phyloP scores from a whole-genome alignment of 2,888 invertebrate genomes.

The Rhingia rostrata region DNA sequence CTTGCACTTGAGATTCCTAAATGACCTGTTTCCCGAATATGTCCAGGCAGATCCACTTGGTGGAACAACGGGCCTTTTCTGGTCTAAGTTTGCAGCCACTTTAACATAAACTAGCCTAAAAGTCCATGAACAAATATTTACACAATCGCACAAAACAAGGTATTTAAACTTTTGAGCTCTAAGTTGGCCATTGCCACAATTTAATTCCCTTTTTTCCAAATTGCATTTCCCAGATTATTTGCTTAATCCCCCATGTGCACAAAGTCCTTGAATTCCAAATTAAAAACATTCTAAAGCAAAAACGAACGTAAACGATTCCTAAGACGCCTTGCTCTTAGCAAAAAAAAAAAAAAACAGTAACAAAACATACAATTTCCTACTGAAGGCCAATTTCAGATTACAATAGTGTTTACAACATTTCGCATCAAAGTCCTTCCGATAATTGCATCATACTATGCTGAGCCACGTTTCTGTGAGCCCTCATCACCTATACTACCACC shows the following conservation, averaged over 20 bases:
- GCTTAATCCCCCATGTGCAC: constrained; percentile 5
- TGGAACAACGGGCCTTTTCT: too few species aligned
- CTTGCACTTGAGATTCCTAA: too few species aligned
- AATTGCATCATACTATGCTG: constrained; percentile 63
- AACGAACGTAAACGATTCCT: constrained; percentile 11
- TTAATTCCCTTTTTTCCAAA: background rate
- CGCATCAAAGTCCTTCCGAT: constrained; percentile 61
- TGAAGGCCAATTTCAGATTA: constrained; percentile 66
- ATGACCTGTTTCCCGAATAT: too few species aligned
- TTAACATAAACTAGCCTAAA: background rate
- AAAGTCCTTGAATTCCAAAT: constrained; percentile 45
- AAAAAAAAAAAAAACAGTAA: constrained; percentile 20
- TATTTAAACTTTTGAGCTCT: background rate
- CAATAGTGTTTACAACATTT: constrained; percentile 43
- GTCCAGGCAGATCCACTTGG: too few species aligned
- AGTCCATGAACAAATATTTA: background rate
- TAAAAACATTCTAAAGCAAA: constrained; percentile 8
- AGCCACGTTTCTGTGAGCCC: constrained; percentile 37
- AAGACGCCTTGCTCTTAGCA: constrained; percentile 4
- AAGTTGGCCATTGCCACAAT: background rate
- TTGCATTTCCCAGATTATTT: background rate
- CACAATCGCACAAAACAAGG: background rate
- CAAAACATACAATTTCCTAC: constrained; percentile 44
- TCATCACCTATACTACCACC: constrained; percentile 10
- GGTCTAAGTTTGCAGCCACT: too few species aligned